These are phyloP conservation scores for Orthosia cruda DNA, from an alignment of 2,888 invertebrate genomes.

Conservation along the genomic window DNA sequence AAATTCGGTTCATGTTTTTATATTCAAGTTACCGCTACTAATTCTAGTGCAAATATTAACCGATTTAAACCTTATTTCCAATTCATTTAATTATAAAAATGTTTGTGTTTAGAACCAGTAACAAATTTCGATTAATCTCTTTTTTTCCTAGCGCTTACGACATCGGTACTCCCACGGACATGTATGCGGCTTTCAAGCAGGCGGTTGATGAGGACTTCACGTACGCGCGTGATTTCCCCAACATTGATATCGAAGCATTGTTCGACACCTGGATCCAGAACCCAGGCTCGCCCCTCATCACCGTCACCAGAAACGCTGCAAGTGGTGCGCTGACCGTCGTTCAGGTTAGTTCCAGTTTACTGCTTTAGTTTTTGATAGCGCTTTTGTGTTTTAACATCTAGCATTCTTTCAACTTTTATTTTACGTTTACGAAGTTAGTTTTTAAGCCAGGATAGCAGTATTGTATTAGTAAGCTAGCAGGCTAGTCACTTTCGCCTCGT, in stretches of 20 bases:
- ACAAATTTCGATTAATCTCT: neutral
- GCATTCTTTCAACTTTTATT: no score
- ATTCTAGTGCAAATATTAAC: neutral
- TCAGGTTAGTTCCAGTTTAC: conserved; percentile 79
- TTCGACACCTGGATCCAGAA: conserved; percentile 93
- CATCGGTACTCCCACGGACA: conserved; percentile 81
- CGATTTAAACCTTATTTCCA: neutral
- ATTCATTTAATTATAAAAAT: neutral
- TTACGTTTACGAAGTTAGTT: no score
- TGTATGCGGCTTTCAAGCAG: conserved; percentile 83
- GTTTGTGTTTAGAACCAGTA: neutral
- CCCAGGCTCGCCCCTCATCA: conserved; percentile 92
- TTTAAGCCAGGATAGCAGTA: no score
- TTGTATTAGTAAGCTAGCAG: no score
- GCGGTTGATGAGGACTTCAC: conserved; percentile 80
- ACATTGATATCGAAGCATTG: conserved; percentile 83
- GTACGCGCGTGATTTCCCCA: conserved; percentile 73
- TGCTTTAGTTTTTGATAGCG: neutral
- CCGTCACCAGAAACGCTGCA: conserved; percentile 84
- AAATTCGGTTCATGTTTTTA: neutral
- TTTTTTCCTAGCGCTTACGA: conserved; percentile 79
- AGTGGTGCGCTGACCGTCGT: conserved; percentile 79
- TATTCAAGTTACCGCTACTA: neutral
- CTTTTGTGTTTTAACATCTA: no score
- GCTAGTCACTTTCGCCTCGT: no score